Evolutionary conservation across 2,113 vertebrate genomes (phyloP).

Genomic region (Penelope pileata): DNA sequence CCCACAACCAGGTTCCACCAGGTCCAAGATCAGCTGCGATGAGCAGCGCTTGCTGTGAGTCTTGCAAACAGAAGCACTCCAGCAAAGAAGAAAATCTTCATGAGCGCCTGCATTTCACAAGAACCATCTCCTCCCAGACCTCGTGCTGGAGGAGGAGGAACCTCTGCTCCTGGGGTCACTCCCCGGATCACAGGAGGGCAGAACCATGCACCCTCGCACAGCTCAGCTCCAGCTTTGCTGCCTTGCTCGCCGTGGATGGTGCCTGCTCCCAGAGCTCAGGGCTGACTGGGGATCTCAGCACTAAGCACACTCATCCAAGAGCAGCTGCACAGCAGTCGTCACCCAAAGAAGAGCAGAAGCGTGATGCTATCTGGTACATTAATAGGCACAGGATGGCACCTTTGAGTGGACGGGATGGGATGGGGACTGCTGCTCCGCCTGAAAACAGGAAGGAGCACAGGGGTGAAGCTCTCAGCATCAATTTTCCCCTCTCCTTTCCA

Average conservation of each 20-base stretch:
- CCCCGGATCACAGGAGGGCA: too few relatives aligned
- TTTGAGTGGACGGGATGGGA: rapidly evolving
- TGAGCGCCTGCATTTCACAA: background rate
- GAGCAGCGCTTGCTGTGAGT: background rate
- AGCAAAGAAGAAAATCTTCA: background rate
- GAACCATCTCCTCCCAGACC: background rate
- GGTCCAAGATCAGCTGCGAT: too few relatives aligned
- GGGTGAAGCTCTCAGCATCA: background rate
- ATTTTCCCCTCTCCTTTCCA: background rate
- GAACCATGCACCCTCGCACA: too few relatives aligned
- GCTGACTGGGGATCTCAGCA: too few relatives aligned
- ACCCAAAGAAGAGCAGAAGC: background rate
- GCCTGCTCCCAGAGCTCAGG: background rate
- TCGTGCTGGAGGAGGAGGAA: background rate
- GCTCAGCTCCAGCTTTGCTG: background rate
- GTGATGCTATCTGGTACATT: background rate
- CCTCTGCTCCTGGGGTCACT: too few relatives aligned
- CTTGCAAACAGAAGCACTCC: background rate
- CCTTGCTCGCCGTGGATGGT: background rate
- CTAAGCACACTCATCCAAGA: background rate
- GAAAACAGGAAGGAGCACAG: background rate
- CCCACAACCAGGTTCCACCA: too few relatives aligned
- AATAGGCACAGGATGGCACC: background rate
- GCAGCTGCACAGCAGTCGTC: rapidly evolving
- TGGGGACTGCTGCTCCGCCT: background rate